A percentile compares a stretch with the other conserved stretches of the same genome.
Evolutionary conservation across 2,888 invertebrate genomes (phyloP).

Genomic region (Amitus sp.): DNA sequence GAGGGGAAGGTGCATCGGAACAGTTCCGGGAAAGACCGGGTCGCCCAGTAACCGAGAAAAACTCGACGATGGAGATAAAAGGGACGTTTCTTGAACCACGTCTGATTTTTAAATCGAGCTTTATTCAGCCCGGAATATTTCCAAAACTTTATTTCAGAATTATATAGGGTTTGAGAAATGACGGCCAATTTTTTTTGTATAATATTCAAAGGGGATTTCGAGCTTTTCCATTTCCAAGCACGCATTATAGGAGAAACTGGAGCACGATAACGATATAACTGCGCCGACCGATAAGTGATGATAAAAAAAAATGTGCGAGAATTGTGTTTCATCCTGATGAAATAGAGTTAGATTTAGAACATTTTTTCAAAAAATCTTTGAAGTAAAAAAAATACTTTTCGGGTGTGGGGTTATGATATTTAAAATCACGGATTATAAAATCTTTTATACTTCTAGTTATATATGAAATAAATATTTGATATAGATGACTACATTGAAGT

Average conservation of each 20-base stretch:
- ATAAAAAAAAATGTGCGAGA: conserved; percentile 33
- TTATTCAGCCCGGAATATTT: too few relatives aligned
- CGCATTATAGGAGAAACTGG: conserved; percentile 40
- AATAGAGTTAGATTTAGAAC: too few relatives aligned
- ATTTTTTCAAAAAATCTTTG: conserved; percentile 31
- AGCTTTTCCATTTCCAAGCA: not conserved
- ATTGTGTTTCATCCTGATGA: conserved; percentile 18
- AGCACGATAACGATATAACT: conserved; percentile 39
- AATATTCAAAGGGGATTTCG: too few relatives aligned
- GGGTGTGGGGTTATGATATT: too few relatives aligned
- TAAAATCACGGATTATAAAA: too few relatives aligned
- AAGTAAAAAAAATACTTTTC: too few relatives aligned
- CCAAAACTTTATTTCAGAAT: conserved; percentile 37
- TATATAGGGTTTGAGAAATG: not conserved
- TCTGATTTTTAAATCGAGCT: too few relatives aligned
- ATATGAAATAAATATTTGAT: too few relatives aligned
- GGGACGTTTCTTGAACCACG: conserved; percentile 30
- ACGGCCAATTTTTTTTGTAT: too few relatives aligned
- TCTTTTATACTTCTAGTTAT: too few relatives aligned
- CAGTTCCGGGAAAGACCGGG: conserved; percentile 50
- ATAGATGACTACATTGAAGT: too few relatives aligned
- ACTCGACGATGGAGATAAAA: conserved; percentile 45
- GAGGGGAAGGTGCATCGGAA: conserved; percentile 39
- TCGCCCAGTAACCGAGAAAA: conserved; percentile 53
- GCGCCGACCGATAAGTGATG: conserved; percentile 45